Evolutionary conservation across 2,888 invertebrate species (phyloP), one percentile per base, ranked within the genome.

Genomic region (Dichetophora obliterata): DNA sequence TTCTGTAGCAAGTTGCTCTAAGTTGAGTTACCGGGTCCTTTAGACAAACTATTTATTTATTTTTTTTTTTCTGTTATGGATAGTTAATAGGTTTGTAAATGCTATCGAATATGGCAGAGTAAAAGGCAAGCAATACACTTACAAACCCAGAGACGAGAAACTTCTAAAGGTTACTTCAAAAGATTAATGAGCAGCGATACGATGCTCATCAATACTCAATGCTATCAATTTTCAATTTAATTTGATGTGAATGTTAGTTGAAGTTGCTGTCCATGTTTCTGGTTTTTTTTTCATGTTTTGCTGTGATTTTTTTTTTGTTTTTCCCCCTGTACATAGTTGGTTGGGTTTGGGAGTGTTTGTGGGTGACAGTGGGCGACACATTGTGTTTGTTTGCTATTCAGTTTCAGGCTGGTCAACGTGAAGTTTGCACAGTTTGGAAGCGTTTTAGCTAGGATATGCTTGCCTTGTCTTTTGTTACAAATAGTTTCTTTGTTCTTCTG

Each of bases 101-200:
- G 54, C 54, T 54, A 19, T 22, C 19, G 16, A 54, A 54, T 19
- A 19, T 3, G 54, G 9, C 54, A n/a, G 9, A 54, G 19, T 22
- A 22, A 19, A 19, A 19, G 54, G 19, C 54, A 22, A 2, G 22
- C 54, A n/a, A 19, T 19, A n/a, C n/a, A 19, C 43, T 11, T 8
- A 43, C 14, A 43, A 11, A 19, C 19, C 1, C 9, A 27, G 5
- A 27, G 34, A 54, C 16, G 31, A 8, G 8, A 14, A n/a, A n/a
- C 27, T 27, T 31, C 27, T 34, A 72, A 72, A 69, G 59, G 43
- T 52, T 61, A 14, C n/a, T 61, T 31, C 50, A 50, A 52, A 80
- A 80, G 80, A 81, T 82, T 81, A 80, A 81, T 81, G 81, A 80
- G 77, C 79, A 79, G 76, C 75, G 80, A 81, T 79, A 72, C 70